Percentiles rank a stretch among this genome's conserved stretches.
Conservation (phyloP, 1,140 invertebrate genomes). For the Rhynchophorus ferrugineus region DNA sequence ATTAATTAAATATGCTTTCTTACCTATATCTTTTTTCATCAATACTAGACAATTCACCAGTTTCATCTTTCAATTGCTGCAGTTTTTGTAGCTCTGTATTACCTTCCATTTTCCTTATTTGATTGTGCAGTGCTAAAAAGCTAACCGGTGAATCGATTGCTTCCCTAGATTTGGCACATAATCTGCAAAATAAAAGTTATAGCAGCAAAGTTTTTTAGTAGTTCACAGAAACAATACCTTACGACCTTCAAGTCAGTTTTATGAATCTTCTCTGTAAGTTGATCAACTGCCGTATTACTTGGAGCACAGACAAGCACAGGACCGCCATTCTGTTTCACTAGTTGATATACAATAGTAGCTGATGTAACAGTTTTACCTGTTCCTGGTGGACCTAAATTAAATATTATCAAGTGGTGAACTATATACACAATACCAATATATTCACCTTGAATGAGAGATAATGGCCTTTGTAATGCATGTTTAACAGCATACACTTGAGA, state of each 20-base stretch:
- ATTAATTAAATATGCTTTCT: background rate
- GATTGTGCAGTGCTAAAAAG: constrained; percentile 95
- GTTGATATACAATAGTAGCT: constrained; percentile 97
- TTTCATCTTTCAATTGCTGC: constrained; percentile 95
- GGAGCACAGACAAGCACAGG: constrained; percentile 97
- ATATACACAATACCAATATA: background rate
- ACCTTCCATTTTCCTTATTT: constrained; percentile 88
- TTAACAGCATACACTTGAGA: constrained; percentile 99
- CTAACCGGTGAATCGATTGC: constrained; percentile 97
- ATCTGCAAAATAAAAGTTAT: constrained; percentile 62
- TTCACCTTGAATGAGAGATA: constrained; percentile 87
- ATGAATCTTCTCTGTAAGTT: constrained; percentile 98
- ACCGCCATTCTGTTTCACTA: constrained; percentile 89
- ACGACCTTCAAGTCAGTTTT: constrained; percentile 83
- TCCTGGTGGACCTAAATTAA: constrained; percentile 59
- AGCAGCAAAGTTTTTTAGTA: background rate
- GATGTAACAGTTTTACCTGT: constrained; percentile 99
- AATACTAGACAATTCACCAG: constrained; percentile 84
- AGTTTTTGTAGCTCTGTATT: constrained; percentile 90
- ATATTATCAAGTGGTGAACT: no score
- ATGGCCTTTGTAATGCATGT: constrained; percentile 91
- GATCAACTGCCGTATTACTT: constrained; percentile 98
- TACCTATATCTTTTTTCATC: constrained; percentile 86
- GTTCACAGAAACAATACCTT: constrained; percentile 8
- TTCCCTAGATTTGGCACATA: constrained; percentile 97